Evolutionary conservation across 2,888 invertebrate genomes (phyloP), one percentile per base, ranked within the genome.

Genomic region (Philereme vetulata): DNA sequence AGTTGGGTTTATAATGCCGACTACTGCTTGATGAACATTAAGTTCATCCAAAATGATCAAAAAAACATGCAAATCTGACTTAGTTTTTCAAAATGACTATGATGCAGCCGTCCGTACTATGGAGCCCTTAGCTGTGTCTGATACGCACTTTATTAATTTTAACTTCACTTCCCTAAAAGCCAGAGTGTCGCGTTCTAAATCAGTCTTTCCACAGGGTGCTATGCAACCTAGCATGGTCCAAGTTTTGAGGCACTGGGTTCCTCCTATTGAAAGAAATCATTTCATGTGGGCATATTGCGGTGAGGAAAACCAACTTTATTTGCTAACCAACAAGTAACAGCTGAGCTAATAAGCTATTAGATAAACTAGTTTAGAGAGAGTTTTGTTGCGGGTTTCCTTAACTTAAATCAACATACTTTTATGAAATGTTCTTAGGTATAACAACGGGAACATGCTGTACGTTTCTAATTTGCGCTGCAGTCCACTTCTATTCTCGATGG

Each of bases 401-500:
- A 46, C n/a, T 1, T 21, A 1, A 21, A 21, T 21, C 21, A 21
- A 21, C 21, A 21, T 21, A 21, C 1, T 21, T 21, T 46, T 9
- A 53, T 60, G 51, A 57, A 6, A 48, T 42, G 32, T 56, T 50
- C 48, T 51, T 66, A 92, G 91, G 91, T 53, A 80, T 87, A 48
- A 92, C 91, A 4, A 83, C 79, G 32, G 96, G 95, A 4, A 95
- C 95, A 0, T 94, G 95, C 59, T 86, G 94, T 2, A 94, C 95
- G 1, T 95, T 95, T 82, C 93, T 95, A 0, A 77, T 95, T 42
- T 93, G 95, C 62, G 95, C 95, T 3, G 79, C 90, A 0, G 89
- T 95, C 0, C 94, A 95, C 9, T 94, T 93, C 58, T 82, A 85
- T 9, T 84, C 93, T 0, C 93, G 93, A 47, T 96, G 96, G 95